Conservation (phyloP, 2,888 invertebrate genomes). For the Xylophagus ater region DNA sequence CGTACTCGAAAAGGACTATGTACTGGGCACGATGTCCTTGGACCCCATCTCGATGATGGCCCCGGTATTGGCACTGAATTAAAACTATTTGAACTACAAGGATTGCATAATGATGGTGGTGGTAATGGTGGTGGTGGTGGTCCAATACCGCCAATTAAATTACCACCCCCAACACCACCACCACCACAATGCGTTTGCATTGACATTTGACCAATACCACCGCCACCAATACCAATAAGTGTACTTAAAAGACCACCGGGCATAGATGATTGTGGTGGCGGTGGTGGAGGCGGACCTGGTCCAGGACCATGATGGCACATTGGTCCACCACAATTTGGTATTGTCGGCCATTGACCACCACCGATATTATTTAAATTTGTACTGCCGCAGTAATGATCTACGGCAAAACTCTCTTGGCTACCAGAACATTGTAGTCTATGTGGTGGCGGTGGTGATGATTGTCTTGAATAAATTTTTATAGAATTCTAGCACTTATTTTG, state of each 20-base stretch:
- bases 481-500: slow-evolving; percentile 16
- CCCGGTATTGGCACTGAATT: slow-evolving; percentile 38
- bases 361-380: slow-evolving; percentile 22
- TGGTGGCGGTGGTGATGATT: slow-evolving; percentile 41
- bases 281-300: slow-evolving; percentile 25
- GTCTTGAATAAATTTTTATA: slow-evolving; percentile 40
- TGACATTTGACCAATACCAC: slow-evolving; percentile 22
- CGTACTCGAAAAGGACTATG: slow-evolving; percentile 41
- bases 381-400: slow-evolving; percentile 40
- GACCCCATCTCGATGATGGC: slow-evolving; percentile 38
- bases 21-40: slow-evolving; percentile 40
- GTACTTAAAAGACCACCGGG: slow-evolving; percentile 26
- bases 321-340: slow-evolving; percentile 28
- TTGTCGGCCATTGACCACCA: slow-evolving; percentile 31
- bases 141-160: slow-evolving; percentile 8
- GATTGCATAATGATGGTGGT: slow-evolving; percentile 38
- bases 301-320: slow-evolving; percentile 30
- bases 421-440: slow-evolving; percentile 42
- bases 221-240: slow-evolving; percentile 24
- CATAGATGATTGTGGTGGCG: slow-evolving; percentile 30
- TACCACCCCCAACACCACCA: slow-evolving; percentile 24
- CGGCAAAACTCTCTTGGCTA: slow-evolving; percentile 43
- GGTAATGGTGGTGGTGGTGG: slow-evolving; percentile 32
- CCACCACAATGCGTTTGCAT: slow-evolving; percentile 15
- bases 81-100: slow-evolving; percentile 39